These are phyloP conservation scores for Eudyptes chrysolophus DNA, from an alignment of 2,113 vertebrate species.

Conservation along the genomic window DNA sequence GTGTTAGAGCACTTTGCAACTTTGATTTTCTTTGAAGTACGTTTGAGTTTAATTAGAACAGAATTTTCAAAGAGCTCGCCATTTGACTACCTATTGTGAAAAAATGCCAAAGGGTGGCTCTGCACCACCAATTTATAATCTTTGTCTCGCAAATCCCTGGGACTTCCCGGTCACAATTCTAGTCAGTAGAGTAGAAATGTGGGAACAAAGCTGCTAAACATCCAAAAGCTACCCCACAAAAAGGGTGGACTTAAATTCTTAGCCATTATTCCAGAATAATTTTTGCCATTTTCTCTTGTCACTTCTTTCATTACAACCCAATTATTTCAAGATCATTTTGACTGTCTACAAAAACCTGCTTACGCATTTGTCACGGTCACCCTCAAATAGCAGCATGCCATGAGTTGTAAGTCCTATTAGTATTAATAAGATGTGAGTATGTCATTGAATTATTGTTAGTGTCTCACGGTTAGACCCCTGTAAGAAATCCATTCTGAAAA, in stretches of 20 bases:
- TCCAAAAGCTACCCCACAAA: neutral
- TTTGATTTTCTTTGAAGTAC: constrained; percentile 34
- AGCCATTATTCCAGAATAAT: neutral
- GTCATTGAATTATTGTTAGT: neutral
- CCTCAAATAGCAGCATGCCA: neutral
- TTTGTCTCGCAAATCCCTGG: neutral
- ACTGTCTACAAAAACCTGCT: neutral
- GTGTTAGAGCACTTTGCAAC: neutral
- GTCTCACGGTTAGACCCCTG: neutral
- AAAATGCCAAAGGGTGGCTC: constrained; percentile 6
- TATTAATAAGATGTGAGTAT: constrained; percentile 21
- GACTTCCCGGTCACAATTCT: neutral
- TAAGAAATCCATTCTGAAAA: neutral
- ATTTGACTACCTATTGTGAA: constrained; percentile 22
- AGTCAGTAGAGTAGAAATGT: neutral
- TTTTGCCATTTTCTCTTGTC: neutral
- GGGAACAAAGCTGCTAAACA: neutral
- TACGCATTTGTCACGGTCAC: neutral
- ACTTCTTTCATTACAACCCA: neutral
- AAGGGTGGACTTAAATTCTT: neutral
- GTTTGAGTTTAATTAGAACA: constrained; percentile 31
- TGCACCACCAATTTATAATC: neutral
- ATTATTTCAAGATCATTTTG: constrained; percentile 9
- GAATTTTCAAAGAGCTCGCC: constrained; percentile 28
- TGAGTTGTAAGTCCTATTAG: neutral